Evolutionary conservation across 2,113 vertebrate genomes (phyloP).

Genomic region (Pontoporia blainvillei): DNA sequence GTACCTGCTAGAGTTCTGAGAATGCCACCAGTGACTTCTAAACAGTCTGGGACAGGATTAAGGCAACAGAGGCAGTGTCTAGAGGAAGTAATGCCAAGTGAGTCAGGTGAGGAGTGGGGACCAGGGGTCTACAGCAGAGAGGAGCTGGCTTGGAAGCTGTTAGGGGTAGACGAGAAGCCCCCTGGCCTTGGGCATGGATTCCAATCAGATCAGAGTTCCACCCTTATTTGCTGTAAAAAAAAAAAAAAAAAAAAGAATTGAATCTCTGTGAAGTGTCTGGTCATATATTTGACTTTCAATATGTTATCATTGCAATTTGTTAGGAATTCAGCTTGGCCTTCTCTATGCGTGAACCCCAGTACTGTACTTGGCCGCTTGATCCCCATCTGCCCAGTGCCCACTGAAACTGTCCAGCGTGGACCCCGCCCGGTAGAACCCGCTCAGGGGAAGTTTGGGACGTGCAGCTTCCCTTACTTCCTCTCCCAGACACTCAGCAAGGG

Average conservation of each 20-base stretch:
- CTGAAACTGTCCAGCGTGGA: not conserved
- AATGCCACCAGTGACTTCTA: not conserved
- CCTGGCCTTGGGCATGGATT: not conserved
- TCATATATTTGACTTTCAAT: not conserved
- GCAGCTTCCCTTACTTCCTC: fast-evolving
- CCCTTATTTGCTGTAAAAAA: not conserved
- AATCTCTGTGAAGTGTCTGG: not conserved
- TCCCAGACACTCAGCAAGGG: not conserved
- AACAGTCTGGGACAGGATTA: no score
- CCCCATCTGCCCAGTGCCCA: not conserved
- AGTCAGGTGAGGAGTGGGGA: not conserved
- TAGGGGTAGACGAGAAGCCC: not conserved
- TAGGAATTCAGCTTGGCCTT: not conserved
- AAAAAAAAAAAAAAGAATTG: not conserved
- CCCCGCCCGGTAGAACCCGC: fast-evolving
- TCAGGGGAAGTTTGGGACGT: fast-evolving
- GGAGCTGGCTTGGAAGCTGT: not conserved
- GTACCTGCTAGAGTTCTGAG: not conserved
- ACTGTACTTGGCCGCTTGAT: not conserved
- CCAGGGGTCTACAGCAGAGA: not conserved
- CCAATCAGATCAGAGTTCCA: not conserved
- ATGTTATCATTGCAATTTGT: not conserved
- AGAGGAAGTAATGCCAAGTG: not conserved
- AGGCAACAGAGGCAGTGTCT: not conserved
- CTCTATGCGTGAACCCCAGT: not conserved